These are phyloP conservation scores for Nothoprocta pentlandii DNA, from an alignment of 2,113 vertebrate species.

Conservation along the genomic window DNA sequence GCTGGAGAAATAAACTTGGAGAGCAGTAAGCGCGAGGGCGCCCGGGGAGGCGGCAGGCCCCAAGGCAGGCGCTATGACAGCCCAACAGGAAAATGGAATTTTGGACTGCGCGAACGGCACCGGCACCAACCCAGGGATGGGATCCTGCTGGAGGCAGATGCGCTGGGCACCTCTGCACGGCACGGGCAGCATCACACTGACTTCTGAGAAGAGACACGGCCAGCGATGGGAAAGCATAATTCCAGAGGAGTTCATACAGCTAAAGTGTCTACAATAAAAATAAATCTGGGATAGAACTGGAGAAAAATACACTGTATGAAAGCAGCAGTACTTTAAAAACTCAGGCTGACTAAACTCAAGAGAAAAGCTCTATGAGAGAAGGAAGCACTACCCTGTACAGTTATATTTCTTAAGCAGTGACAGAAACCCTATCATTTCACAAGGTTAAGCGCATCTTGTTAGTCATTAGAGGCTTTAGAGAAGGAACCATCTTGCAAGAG, in stretches of 20 bases:
- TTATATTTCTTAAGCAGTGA: background rate
- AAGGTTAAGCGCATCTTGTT: background rate
- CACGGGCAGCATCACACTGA: background rate
- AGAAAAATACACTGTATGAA: rapidly evolving
- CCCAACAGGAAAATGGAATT: background rate
- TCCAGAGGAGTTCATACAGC: rapidly evolving
- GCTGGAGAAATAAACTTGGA: background rate
- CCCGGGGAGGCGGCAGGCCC: background rate
- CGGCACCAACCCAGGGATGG: background rate
- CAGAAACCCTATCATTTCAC: background rate
- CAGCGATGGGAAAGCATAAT: rapidly evolving
- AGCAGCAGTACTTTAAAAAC: rapidly evolving
- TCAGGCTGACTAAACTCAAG: rapidly evolving
- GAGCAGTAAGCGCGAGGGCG: background rate
- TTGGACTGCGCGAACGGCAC: background rate
- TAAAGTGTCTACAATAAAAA: background rate
- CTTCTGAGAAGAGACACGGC: background rate
- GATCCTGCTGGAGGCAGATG: background rate
- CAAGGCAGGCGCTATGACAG: background rate
- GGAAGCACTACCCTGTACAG: background rate
- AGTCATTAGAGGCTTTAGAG: background rate
- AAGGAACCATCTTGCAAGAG: background rate
- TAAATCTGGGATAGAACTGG: rapidly evolving
- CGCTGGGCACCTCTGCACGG: background rate
- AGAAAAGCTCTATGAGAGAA: background rate